Percentiles rank a stretch among this genome's conserved stretches.
phyloP scores from a whole-genome alignment of 2,888 invertebrate species.

The Caradrina clavipalpis region DNA sequence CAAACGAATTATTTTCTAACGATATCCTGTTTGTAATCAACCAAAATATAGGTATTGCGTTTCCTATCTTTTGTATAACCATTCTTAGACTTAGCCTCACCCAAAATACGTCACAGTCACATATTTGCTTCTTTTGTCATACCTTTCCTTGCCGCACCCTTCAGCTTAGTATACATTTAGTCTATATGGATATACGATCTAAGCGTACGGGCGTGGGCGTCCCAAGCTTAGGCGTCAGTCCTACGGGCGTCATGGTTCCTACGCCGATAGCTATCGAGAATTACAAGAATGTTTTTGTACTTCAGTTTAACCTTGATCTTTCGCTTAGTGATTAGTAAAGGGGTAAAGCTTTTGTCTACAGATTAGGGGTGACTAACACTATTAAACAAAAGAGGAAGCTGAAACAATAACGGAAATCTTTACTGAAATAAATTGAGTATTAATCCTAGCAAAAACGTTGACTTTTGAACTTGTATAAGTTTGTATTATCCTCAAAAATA shows the following conservation, averaged over 20 bases:
- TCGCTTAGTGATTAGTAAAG: slow-evolving; percentile 24
- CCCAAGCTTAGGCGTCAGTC: slow-evolving; percentile 44
- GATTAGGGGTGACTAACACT: neutral
- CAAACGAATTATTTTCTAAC: neutral
- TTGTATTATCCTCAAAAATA: neutral
- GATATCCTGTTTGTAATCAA: neutral
- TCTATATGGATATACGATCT: slow-evolving; percentile 11
- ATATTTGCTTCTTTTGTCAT: slow-evolving; percentile 34
- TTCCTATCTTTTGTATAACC: neutral
- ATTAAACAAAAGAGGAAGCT: too few relatives aligned
- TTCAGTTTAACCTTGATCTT: slow-evolving; percentile 39
- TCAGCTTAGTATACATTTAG: neutral
- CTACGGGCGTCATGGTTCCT: slow-evolving; percentile 39
- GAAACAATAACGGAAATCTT: too few relatives aligned
- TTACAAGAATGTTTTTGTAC: slow-evolving; percentile 23
- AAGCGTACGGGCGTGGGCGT: slow-evolving; percentile 38
- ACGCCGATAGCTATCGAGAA: slow-evolving; percentile 10
- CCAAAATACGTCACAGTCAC: slow-evolving; percentile 20
- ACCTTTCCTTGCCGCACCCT: slow-evolving; percentile 18
- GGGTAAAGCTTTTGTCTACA: slow-evolving; percentile 15
- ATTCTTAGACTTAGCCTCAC: neutral
- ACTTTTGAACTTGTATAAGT: slow-evolving; percentile 14
- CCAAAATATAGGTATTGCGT: neutral
- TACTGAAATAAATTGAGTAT: neutral
- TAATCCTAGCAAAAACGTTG: neutral